Evolutionary conservation across 2,797 vertebrate species (phyloP).

Genomic region (Sebastes dallii): DNA sequence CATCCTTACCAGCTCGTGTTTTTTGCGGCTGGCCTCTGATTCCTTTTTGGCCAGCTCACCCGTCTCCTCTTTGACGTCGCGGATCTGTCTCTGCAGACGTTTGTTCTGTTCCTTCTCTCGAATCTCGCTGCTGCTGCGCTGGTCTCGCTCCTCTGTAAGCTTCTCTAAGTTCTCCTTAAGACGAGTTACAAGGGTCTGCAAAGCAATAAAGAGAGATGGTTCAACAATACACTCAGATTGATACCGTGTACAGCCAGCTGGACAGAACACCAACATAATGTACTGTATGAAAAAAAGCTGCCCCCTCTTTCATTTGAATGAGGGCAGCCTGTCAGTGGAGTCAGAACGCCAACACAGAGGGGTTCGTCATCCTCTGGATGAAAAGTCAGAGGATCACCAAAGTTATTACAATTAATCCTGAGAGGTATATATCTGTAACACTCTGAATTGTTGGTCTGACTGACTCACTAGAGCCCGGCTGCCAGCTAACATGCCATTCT

Average conservation of each 20-base stretch:
- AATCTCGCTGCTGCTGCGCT: conserved; percentile 86
- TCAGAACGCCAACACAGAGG: too few relatives aligned
- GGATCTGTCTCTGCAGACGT: conserved; percentile 91
- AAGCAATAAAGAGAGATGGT: neutral
- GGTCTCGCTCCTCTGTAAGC: conserved; percentile 93
- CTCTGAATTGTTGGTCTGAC: neutral
- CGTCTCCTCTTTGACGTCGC: conserved; percentile 94
- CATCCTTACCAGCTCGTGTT: conserved; percentile 91
- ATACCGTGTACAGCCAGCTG: too few relatives aligned
- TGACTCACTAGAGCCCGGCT: neutral
- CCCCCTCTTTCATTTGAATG: too few relatives aligned
- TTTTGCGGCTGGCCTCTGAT: conserved; percentile 94
- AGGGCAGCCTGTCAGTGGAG: too few relatives aligned
- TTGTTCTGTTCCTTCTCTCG: conserved; percentile 98
- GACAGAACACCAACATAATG: too few relatives aligned
- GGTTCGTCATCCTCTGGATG: neutral
- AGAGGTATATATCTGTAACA: too few relatives aligned
- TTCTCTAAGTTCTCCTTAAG: conserved; percentile 98
- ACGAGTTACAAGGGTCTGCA: conserved; percentile 86
- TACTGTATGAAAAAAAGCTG: too few relatives aligned
- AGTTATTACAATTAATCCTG: neutral
- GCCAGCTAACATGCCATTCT: neutral
- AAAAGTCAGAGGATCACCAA: neutral
- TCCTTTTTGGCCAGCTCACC: conserved; percentile 93
- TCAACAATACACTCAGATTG: neutral